These are phyloP conservation scores for Tetrapedia diversipes DNA, from an alignment of 2,888 invertebrate genomes.

Conservation along the genomic window DNA sequence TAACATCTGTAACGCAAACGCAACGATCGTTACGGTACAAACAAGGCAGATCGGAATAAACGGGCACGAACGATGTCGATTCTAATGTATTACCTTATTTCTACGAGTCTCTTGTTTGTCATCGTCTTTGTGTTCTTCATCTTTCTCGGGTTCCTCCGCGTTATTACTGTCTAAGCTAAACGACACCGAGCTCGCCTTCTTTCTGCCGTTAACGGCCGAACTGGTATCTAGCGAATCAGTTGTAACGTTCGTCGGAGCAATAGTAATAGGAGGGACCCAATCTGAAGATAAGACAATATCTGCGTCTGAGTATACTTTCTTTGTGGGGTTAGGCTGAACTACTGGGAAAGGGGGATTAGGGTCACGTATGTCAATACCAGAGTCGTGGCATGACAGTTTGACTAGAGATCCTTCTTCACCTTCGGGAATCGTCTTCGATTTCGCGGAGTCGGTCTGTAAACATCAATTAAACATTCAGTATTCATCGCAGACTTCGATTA, in stretches of 20 bases:
- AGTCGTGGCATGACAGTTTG: slow-evolving; percentile 94
- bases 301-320: slow-evolving; percentile 93
- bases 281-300: slow-evolving; percentile 94
- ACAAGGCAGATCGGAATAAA: not conserved
- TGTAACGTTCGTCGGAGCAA: slow-evolving; percentile 88
- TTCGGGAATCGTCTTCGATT: slow-evolving; percentile 80
- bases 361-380: slow-evolving; percentile 94
- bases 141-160: slow-evolving; percentile 83
- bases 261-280: slow-evolving; percentile 93
- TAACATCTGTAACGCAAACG: slow-evolving; percentile 88
- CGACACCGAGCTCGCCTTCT: slow-evolving; percentile 89
- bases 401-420: slow-evolving; percentile 87
- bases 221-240: slow-evolving; percentile 84
- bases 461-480: not conserved
- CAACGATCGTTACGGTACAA: not conserved
- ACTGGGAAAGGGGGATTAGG: slow-evolving; percentile 85
- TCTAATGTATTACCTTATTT: slow-evolving; percentile 87
- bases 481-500: not conserved
- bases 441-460: slow-evolving; percentile 76
- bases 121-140: slow-evolving; percentile 82
- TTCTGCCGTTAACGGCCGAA: slow-evolving; percentile 84
- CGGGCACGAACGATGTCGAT: not conserved
- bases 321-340: slow-evolving; percentile 86
- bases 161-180: slow-evolving; percentile 87
- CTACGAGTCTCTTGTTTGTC: slow-evolving; percentile 86